A percentile compares a stretch with the other conserved stretches of the same genome.
Conservation (phyloP, 1,140 invertebrate species). For the Apis mellifera region Amel_HAv3.1 CM009945.2:2480001-2480500, state of each 20-base stretch:
- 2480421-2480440: no score
- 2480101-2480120: neutral
- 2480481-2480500: no score
- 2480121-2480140: neutral
- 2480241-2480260: neutral
- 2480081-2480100: constrained; percentile 71
- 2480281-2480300: neutral
- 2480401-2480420: neutral
- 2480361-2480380: neutral
- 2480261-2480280: neutral
- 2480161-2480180: neutral
- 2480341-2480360: neutral
- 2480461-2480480: no score
- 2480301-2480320: no score
- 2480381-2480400: neutral
- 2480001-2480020: constrained; percentile 44
- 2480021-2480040: constrained; percentile 50
- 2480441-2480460: no score
- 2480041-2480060: constrained; percentile 73
- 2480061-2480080: constrained; percentile 73
- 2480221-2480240: constrained; percentile 5
- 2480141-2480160: neutral
- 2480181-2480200: neutral
- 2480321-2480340: no score
- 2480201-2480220: neutral